Evolutionary conservation across 2,113 vertebrate genomes (phyloP), one percentile per base, ranked within the genome.

Genomic region (Anhinga anhinga): DNA sequence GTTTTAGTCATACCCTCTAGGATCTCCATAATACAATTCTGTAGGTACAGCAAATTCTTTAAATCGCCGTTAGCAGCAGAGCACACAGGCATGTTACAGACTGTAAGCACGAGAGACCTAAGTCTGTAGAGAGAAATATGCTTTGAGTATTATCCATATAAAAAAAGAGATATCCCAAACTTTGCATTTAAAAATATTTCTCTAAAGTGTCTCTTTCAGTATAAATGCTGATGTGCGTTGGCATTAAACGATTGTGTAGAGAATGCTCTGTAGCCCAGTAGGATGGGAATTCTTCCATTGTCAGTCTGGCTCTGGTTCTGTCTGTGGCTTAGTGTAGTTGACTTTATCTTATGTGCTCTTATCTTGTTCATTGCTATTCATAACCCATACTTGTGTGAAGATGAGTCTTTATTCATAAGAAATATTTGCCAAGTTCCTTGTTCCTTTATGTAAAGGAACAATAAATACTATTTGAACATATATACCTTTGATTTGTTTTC

Each of bases 101-200:
- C 89, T 73, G 29, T 76, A 94, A 85, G 93, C 93, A 97, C 95
- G 20, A 97, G 97, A 96, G 95, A 97, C 97, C 94, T 80, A 80
- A 96, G 94, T 96, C 97, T 94, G 62, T 70, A 90, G 97, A 97
- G 97, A 97, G 83, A 97, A 89, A 29, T 13, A 91, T 58, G 93
- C 95, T 95, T 97, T 95, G 97, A 95, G 93, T 97, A 95, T 97
- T 95, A 96, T 90, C 97, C 93, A 84, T 95, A 90, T 71, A 66
- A 82, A 93, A 90, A 88, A 92, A 82, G 30, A 96, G 80, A 66
- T 93, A 95, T 85, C 91, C 95, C 50, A 66, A 97, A 95, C 84
- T 89, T 97, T 94, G 94, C 94, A 96, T 97, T 96, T 91, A 65
- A 95, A 97, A 97, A 82, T 96, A 45, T 40, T 93, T 91, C 96